Percentiles rank a stretch among this genome's conserved stretches.
Evolutionary conservation across 1,140 invertebrate genomes (phyloP).

Genomic region (Diachasmimorpha longicaudata): DNA sequence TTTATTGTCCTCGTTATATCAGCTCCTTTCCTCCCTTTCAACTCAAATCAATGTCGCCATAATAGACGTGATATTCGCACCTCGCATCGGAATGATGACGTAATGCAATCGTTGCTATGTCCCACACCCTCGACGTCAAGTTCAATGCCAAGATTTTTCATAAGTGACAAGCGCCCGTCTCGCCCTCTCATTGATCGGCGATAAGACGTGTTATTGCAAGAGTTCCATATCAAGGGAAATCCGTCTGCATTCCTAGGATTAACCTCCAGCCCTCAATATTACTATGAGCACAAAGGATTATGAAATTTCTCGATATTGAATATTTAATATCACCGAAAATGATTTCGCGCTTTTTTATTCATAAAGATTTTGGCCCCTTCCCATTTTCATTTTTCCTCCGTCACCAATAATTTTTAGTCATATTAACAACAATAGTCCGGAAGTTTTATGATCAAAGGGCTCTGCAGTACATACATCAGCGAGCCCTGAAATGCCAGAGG

Average conservation of each 20-base stretch:
- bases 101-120: background rate
- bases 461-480: background rate
- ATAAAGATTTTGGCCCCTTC: too few species aligned
- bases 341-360: background rate
- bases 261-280: background rate
- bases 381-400: too few species aligned
- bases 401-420: too few species aligned
- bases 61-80: too few species aligned
- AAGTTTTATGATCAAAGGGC: too few species aligned
- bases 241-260: background rate
- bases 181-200: constrained; percentile 8
- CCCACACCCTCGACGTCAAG: background rate
- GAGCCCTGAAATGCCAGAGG: background rate
- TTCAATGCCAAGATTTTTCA: constrained; percentile 33
- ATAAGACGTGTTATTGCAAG: constrained; percentile 36
- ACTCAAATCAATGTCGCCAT: too few species aligned
- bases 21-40: too few species aligned
- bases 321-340: background rate
- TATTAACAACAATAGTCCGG: too few species aligned
- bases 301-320: background rate
- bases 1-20: too few species aligned
- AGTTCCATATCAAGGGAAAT: constrained; percentile 3
- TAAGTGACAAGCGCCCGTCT: constrained; percentile 24
- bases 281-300: background rate
- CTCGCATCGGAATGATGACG: background rate